Percentiles rank a stretch among this genome's conserved stretches.
Evolutionary conservation across 2,888 invertebrate genomes (phyloP).

Genomic region (Dynastes grantii): DNA sequence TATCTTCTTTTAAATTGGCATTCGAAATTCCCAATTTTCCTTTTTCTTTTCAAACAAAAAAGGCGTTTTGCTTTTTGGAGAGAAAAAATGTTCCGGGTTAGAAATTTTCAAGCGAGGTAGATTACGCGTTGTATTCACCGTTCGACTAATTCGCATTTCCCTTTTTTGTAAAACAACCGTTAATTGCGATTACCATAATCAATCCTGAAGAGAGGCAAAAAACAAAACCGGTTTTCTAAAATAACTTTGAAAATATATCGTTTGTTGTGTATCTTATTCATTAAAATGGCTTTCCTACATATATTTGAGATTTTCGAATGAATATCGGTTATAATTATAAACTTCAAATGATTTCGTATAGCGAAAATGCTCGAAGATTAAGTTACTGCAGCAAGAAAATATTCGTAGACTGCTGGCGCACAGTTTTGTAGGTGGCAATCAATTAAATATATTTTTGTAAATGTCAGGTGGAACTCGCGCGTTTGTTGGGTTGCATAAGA

Average conservation of each 20-base stretch:
- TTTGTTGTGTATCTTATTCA: background rate
- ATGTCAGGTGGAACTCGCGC: background rate
- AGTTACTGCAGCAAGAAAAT: background rate
- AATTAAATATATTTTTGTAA: background rate
- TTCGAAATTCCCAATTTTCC: background rate
- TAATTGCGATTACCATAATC: background rate
- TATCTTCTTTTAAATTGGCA: background rate
- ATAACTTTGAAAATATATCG: background rate
- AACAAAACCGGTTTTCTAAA: slow-evolving; percentile 4
- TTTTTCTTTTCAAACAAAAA: too few relatives aligned
- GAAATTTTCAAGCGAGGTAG: too few relatives aligned
- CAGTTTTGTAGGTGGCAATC: background rate
- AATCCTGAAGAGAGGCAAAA: background rate
- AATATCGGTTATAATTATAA: background rate
- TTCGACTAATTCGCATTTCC: background rate
- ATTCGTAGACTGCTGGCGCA: background rate
- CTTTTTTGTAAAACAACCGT: slow-evolving; percentile 1
- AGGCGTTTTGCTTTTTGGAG: too few relatives aligned
- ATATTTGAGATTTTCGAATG: background rate
- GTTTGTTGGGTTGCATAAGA: slow-evolving; percentile 6
- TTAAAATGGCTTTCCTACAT: background rate
- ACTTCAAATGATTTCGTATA: background rate
- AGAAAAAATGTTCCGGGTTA: too few relatives aligned
- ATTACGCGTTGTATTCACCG: background rate
- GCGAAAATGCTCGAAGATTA: background rate